Percentiles rank a stretch among this genome's conserved stretches.
Evolutionary conservation across 2,113 vertebrate genomes (phyloP).

Genomic region (Oxyruncus cristatus): DNA sequence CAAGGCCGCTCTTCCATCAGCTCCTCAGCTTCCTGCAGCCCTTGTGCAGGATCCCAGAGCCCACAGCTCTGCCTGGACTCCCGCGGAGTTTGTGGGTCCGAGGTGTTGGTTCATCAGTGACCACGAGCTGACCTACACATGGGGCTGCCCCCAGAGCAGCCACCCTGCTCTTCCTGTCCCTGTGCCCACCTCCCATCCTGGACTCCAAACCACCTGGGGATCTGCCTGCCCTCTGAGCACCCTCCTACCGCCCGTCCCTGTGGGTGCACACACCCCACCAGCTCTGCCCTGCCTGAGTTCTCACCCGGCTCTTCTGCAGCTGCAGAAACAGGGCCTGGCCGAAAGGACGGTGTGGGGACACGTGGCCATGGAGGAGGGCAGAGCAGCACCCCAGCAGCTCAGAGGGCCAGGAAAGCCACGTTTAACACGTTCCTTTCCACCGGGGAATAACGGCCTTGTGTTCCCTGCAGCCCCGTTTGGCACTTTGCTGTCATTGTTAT

Average conservation of each 20-base stretch:
- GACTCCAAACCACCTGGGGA: fast-evolving
- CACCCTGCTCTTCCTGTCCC: neutral
- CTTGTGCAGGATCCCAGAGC: neutral
- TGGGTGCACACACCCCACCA: neutral
- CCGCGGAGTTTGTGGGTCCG: too few species aligned
- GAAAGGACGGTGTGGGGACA: neutral
- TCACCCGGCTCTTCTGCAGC: neutral
- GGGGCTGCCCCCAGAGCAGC: neutral
- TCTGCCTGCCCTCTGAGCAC: fast-evolving
- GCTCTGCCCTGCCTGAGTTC: neutral
- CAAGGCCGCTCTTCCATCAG: neutral
- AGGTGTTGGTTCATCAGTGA: neutral
- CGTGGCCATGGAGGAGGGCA: neutral
- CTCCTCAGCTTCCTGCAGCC: neutral
- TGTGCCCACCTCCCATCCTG: neutral
- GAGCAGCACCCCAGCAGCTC: neutral
- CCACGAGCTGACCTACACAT: fast-evolving
- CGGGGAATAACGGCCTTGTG: neutral
- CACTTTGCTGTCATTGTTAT: neutral
- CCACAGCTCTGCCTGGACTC: neutral
- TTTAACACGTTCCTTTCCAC: neutral
- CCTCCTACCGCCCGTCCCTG: fast-evolving
- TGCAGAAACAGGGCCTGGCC: neutral
- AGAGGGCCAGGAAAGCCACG: neutral
- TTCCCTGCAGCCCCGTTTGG: neutral